These are phyloP conservation scores for Andricus quercusramuli DNA, from an alignment of 2,888 invertebrate species.

Conservation along the genomic window DNA sequence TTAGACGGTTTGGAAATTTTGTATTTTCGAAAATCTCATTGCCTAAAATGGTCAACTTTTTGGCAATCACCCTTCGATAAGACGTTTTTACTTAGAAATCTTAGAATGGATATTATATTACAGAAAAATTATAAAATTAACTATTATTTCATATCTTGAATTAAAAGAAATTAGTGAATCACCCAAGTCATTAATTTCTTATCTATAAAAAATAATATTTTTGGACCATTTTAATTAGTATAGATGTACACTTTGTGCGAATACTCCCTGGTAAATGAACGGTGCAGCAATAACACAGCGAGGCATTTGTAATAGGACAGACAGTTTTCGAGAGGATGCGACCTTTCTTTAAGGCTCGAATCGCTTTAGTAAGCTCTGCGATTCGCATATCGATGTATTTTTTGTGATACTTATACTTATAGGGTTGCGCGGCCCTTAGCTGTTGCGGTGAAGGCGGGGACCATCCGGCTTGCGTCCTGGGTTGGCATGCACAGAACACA, in stretches of 20 bases:
- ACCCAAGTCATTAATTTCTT: not conserved
- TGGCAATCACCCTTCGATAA: not conserved
- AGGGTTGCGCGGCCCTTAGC: constrained; percentile 78
- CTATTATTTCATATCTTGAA: not conserved
- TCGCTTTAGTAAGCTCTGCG: constrained; percentile 33
- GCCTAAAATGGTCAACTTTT: too few relatives aligned
- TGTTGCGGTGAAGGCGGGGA: constrained; percentile 78
- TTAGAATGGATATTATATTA: not conserved
- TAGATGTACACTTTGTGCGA: constrained; percentile 27
- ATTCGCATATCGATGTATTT: constrained; percentile 40
- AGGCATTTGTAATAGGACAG: constrained; percentile 37
- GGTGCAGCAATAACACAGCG: constrained; percentile 38
- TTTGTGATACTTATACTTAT: constrained; percentile 76
- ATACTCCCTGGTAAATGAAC: constrained; percentile 36
- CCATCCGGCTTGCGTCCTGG: constrained; percentile 78
- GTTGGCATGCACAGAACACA: constrained; percentile 79
- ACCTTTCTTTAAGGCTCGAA: constrained; percentile 41
- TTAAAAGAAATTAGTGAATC: constrained; percentile 15
- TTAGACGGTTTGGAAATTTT: too few relatives aligned
- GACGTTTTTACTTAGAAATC: not conserved
- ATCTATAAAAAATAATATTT: not conserved
- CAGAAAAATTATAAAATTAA: not conserved
- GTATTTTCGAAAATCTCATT: too few relatives aligned
- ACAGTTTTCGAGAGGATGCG: constrained; percentile 34
- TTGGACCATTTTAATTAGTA: constrained; percentile 13